Evolutionary conservation across 2,797 vertebrate genomes (phyloP).

Genomic region (Diceros bicornis): DNA sequence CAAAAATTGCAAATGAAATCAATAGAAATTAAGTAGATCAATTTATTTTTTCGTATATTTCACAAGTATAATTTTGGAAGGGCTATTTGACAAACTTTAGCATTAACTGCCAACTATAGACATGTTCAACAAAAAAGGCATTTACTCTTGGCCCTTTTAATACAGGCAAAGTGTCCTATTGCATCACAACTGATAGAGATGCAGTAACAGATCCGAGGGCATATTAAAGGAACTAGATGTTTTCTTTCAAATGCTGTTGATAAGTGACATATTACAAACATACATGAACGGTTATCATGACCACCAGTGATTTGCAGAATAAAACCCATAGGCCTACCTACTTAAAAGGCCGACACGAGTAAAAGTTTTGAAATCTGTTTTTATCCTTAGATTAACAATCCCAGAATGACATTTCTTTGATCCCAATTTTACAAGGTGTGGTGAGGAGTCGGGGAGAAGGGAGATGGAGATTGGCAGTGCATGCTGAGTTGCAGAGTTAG

Average conservation of each 20-base stretch:
- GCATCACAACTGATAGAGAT: constrained; percentile 84
- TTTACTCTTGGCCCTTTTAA: constrained; percentile 84
- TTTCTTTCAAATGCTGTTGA: constrained; percentile 78
- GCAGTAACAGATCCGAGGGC: constrained; percentile 84
- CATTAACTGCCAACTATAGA: constrained; percentile 86
- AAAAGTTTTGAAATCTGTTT: constrained; percentile 4
- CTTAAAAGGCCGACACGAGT: constrained; percentile 32
- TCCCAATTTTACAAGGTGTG: neutral
- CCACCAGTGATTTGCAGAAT: constrained; percentile 81
- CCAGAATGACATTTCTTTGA: neutral
- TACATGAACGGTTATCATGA: constrained; percentile 81
- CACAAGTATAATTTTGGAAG: constrained; percentile 89
- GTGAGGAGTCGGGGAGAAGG: neutral
- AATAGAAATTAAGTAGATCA: constrained; percentile 90
- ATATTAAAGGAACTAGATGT: constrained; percentile 79
- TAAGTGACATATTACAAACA: constrained; percentile 82
- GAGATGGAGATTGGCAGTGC: constrained; percentile 53
- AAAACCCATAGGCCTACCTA: constrained; percentile 78
- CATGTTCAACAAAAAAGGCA: constrained; percentile 87
- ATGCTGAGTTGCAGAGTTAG: neutral
- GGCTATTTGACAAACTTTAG: constrained; percentile 88
- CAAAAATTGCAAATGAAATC: constrained; percentile 85
- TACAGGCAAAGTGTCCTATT: constrained; percentile 84
- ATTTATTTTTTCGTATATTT: constrained; percentile 90
- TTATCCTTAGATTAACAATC: constrained; percentile 32